Percentiles rank a stretch among this genome's conserved stretches.
phyloP scores from a whole-genome alignment of 1,140 invertebrate genomes.

The Aphaenogaster rudis region DNA sequence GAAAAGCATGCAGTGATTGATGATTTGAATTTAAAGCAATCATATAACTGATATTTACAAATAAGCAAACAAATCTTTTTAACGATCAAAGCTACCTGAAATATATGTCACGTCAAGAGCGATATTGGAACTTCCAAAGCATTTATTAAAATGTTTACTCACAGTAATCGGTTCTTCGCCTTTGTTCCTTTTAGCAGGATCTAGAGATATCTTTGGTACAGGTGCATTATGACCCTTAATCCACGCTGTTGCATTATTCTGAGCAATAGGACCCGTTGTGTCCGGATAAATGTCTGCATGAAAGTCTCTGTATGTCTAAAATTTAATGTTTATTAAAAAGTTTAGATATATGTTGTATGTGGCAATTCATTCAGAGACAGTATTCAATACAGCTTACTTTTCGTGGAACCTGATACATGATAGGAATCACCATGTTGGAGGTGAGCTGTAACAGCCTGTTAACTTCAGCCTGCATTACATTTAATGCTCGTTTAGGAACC shows the following conservation, averaged over 20 bases:
- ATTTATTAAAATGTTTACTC: slow-evolving; percentile 80
- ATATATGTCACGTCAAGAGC: slow-evolving; percentile 11
- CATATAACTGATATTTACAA: slow-evolving; percentile 47
- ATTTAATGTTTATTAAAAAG: slow-evolving; percentile 53
- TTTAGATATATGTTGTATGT: background rate
- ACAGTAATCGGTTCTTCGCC: slow-evolving; percentile 89
- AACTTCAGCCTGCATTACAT: slow-evolving; percentile 98
- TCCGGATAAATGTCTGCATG: slow-evolving; percentile 97
- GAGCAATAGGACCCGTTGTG: slow-evolving; percentile 92
- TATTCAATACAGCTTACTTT: slow-evolving; percentile 88
- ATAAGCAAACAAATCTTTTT: slow-evolving; percentile 16
- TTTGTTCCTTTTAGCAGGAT: slow-evolving; percentile 90
- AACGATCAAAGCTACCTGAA: slow-evolving; percentile 22
- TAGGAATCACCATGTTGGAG: slow-evolving; percentile 94
- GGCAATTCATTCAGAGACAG: background rate
- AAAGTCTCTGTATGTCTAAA: slow-evolving; percentile 96
- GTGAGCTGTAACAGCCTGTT: slow-evolving; percentile 95
- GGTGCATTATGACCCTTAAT: slow-evolving; percentile 90
- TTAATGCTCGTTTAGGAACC: slow-evolving; percentile 96
- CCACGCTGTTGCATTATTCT: slow-evolving; percentile 93
- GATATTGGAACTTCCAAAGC: background rate
- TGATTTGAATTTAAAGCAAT: slow-evolving; percentile 28
- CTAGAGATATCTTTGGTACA: slow-evolving; percentile 93
- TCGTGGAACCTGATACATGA: slow-evolving; percentile 97
- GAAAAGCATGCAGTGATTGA: slow-evolving; percentile 66